Evolutionary conservation across 35 echinoderm and acorn worm species (phyloP), one percentile per base, ranked within the genome.

Genomic region (Strongylocentrotus purpuratus): DNA sequence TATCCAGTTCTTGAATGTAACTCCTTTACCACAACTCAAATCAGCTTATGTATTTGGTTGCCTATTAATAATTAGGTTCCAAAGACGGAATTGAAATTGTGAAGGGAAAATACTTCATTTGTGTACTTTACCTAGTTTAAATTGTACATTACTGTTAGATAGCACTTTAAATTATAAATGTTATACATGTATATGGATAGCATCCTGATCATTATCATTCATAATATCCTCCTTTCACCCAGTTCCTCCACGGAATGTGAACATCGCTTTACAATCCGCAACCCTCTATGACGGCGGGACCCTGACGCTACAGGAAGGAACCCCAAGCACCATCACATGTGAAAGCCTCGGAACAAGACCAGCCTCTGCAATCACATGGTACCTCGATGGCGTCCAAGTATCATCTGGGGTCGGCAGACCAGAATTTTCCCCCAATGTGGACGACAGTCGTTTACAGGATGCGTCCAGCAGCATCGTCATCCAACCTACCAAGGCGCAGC

Each of bases 301-400:
- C 4, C 46, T 93, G 6, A 93, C 48, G 18, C 46, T 93, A 3
- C 10, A 28, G 14, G 33, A 93, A 58, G 91, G 46, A 11, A 46
- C 46, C 15, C 0, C 15, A 14, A 46, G 2, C 48, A 48, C 48
- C 1, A n/a, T 93, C 91, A 93, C 91, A 4, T 58, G 91, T 32
- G 13, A 55, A n/a, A 93, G 91, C 46, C 10, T 58, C 12, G 91
- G 91, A 93, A 93, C 91, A 31, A 47, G 91, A 32, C 91, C 91
- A 4, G 91, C 46, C 4, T 93, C 91, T 46, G 48, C 9, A 7
- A 93, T 93, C 20, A 58, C 48, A 33, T 93, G 91, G 91, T 93
- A 93, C 46, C 91, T 93, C 0, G 45, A 93, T 15, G 48, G 48
- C 6, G 91, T 32, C 3, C 46, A 93, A 31, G 31, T 93, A 2